Percentiles rank a stretch among this genome's conserved stretches.
phyloP scores from a whole-genome alignment of 2,113 vertebrate genomes.

The Cyanoderma ruficeps region DNA sequence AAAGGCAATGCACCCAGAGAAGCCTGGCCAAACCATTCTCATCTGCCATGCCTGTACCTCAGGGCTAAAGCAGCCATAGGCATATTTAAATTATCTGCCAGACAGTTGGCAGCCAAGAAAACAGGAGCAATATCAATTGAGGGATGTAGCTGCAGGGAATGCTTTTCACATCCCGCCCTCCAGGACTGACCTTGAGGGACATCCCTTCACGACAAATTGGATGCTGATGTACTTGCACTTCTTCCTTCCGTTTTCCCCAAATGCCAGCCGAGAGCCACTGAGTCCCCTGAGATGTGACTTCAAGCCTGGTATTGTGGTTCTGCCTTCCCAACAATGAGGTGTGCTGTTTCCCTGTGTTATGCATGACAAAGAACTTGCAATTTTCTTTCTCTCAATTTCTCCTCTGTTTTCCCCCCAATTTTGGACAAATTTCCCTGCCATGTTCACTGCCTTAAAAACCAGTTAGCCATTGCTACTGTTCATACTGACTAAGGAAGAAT shows the following conservation, averaged over 20 bases:
- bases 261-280: not conserved
- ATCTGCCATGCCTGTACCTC: not conserved
- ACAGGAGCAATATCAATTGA: not conserved
- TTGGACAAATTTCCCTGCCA: not conserved
- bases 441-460: not conserved
- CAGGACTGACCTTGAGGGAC: not conserved
- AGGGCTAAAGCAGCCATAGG: not conserved
- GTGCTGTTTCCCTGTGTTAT: not conserved
- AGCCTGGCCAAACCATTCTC: not conserved
- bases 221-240: not conserved
- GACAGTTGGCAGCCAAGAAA: not conserved
- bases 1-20: not conserved
- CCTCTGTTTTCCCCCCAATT: not conserved
- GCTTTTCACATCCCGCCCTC: not conserved
- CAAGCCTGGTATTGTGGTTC: not conserved
- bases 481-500: not conserved
- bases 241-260: not conserved
- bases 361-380: not conserved
- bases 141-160: not conserved
- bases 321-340: not conserved
- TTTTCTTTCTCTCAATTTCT: not conserved
- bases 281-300: not conserved
- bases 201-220: not conserved
- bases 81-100: slow-evolving; percentile 9
- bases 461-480: not conserved